phyloP scores from a whole-genome alignment of 2,113 vertebrate genomes.

The Psilopogon haemacephalus region DNA sequence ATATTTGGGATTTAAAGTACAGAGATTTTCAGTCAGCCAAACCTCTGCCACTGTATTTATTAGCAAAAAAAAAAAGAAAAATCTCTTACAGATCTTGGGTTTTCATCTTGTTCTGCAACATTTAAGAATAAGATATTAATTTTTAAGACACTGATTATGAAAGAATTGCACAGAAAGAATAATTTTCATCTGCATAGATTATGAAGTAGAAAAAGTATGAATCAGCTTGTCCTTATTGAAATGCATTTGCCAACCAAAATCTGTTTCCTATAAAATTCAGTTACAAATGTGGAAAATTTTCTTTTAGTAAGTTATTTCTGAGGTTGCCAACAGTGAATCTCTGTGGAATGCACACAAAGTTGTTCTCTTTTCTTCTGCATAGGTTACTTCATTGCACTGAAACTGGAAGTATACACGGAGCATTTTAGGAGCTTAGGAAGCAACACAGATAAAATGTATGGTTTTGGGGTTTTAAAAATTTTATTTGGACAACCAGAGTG shows the following conservation, averaged over 20 bases:
- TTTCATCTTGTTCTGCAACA: not conserved
- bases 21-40: not conserved
- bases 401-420: not conserved
- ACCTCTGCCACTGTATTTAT: not conserved
- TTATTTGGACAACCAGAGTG: not conserved
- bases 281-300: not conserved
- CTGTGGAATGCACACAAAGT: not conserved
- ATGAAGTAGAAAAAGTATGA: slow-evolving; percentile 16
- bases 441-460: not conserved
- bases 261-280: not conserved
- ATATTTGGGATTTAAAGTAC: not conserved
- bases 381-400: not conserved
- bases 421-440: not conserved
- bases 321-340: slow-evolving; percentile 10
- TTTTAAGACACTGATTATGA: not conserved
- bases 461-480: too few relatives aligned
- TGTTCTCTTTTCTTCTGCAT: not conserved
- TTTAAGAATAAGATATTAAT: not conserved
- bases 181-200: slow-evolving; percentile 20
- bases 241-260: not conserved
- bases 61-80: not conserved
- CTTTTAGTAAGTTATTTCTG: not conserved
- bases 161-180: not conserved
- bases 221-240: slow-evolving; percentile 28
- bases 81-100: not conserved